Conservation (phyloP, 2,113 vertebrate species). For the Myiagra hebetior region DNA sequence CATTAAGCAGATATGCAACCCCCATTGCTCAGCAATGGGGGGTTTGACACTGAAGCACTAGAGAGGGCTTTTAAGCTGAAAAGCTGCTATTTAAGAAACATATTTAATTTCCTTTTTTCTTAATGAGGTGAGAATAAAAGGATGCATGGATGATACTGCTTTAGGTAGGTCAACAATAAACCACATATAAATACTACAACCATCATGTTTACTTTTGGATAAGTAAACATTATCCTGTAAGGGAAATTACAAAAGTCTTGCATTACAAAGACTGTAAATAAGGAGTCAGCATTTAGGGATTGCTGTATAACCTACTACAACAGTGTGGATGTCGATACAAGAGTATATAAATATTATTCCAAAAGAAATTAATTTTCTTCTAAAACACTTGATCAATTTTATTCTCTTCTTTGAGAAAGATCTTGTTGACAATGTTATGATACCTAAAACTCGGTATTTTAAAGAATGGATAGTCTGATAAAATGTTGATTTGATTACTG, state of each 20-base stretch:
- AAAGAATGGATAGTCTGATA: not conserved
- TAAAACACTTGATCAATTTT: not conserved
- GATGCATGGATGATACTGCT: not conserved
- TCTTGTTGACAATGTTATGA: not conserved
- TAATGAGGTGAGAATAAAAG: not conserved
- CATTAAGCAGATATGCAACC: no score
- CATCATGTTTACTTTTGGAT: not conserved
- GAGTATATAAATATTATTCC: not conserved
- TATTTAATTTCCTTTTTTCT: not conserved
- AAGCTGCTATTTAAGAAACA: not conserved
- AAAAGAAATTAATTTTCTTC: not conserved
- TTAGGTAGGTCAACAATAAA: not conserved
- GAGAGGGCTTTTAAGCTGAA: not conserved
- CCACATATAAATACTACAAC: not conserved
- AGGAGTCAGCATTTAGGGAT: not conserved
- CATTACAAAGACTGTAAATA: not conserved
- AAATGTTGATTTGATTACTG: not conserved
- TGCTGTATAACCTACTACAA: not conserved
- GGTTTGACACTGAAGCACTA: not conserved
- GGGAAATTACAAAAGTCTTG: not conserved
- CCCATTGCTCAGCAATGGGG: not conserved
- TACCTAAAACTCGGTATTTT: not conserved
- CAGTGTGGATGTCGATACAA: not conserved
- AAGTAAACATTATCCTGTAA: not conserved
- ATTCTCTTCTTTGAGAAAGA: not conserved